Evolutionary conservation across 2,797 vertebrate species (phyloP).

Genomic region (Myripristis murdjan): DNA sequence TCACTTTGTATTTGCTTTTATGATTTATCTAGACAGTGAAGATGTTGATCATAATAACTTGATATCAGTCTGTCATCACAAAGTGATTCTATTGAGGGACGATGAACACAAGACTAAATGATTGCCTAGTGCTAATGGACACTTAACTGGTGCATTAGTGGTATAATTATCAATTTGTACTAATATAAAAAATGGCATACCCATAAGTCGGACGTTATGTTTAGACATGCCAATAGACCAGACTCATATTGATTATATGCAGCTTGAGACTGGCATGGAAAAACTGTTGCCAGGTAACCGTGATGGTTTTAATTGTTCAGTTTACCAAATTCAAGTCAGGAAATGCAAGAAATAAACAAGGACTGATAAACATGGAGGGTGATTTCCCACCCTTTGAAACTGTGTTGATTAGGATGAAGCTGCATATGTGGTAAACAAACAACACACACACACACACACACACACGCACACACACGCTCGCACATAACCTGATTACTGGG

Average conservation of each 20-base stretch:
- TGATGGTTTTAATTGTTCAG: slow-evolving; percentile 17
- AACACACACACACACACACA: slow-evolving; percentile 39
- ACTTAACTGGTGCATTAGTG: not conserved
- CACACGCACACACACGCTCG: slow-evolving; percentile 33
- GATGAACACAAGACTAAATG: too few relatives aligned
- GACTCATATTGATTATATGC: slow-evolving; percentile 10
- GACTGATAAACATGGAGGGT: slow-evolving; percentile 5
- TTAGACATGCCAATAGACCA: too few relatives aligned
- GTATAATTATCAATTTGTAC: not conserved
- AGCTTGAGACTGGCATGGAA: slow-evolving; percentile 23
- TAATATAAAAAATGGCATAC: not conserved
- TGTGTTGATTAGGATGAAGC: not conserved
- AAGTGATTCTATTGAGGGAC: too few relatives aligned
- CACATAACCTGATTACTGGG: slow-evolving; percentile 52
- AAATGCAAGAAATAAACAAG: slow-evolving; percentile 40
- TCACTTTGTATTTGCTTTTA: too few relatives aligned
- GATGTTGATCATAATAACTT: too few relatives aligned
- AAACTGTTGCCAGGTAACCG: slow-evolving; percentile 36
- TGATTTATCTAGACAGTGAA: too few relatives aligned
- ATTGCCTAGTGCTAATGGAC: too few relatives aligned
- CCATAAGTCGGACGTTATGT: not conserved
- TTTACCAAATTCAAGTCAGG: slow-evolving; percentile 32
- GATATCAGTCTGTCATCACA: too few relatives aligned
- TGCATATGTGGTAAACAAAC: not conserved
- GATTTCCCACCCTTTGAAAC: slow-evolving; percentile 28